phyloP scores from a whole-genome alignment of 2,797 vertebrate species.

The Semotilus atromaculatus region DNA sequence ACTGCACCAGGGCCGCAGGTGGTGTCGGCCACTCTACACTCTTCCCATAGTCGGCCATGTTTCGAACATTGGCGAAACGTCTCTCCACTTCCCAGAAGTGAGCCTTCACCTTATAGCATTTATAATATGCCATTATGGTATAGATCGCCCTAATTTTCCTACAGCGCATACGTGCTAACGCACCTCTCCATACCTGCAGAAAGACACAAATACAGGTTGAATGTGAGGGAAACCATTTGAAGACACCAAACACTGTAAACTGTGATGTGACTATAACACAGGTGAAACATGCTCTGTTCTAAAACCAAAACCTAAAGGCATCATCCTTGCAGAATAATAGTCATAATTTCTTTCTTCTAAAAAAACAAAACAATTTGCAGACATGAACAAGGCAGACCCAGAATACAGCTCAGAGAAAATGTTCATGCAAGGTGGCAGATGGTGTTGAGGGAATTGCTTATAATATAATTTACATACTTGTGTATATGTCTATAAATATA shows the following conservation, averaged over 20 bases:
- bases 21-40: constrained; percentile 84
- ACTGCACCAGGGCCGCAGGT: constrained; percentile 79
- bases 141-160: constrained; percentile 82
- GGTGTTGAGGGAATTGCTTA: too few relatives aligned
- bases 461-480: background rate
- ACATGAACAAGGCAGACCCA: too few relatives aligned
- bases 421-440: too few relatives aligned
- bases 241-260: background rate
- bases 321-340: background rate
- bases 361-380: too few relatives aligned
- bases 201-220: background rate
- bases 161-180: constrained; percentile 84
- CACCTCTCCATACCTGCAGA: constrained; percentile 87
- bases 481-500: background rate
- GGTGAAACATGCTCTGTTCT: background rate
- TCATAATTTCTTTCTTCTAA: too few relatives aligned
- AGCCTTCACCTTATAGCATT: constrained; percentile 87
- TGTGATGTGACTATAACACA: background rate
- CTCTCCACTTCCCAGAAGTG: constrained; percentile 86
- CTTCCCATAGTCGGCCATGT: constrained; percentile 83
- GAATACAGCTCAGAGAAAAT: too few relatives aligned
- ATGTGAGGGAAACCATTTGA: background rate
- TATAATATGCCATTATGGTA: constrained; percentile 87
- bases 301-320: background rate
- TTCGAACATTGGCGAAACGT: constrained; percentile 80